A percentile compares a stretch with the other conserved stretches of the same genome.
phyloP scores from a whole-genome alignment of 2,888 invertebrate genomes.

The Dorcus parallelipipedus region DNA sequence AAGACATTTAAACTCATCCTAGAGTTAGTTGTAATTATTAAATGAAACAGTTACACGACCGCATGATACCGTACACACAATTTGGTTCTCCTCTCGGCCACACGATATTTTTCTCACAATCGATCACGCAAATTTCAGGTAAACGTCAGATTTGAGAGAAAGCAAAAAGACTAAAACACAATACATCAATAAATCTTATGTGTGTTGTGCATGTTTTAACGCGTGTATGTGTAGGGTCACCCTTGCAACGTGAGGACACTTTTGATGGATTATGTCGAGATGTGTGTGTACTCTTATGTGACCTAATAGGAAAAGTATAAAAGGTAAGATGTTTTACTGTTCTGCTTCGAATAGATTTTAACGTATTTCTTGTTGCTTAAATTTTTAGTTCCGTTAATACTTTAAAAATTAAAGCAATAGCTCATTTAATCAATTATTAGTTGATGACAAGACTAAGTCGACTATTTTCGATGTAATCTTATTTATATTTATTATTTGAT shows the following conservation, averaged over 20 bases:
- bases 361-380: background rate
- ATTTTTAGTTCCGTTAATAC: no score
- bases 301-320: slow-evolving; percentile 14
- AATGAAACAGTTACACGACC: slow-evolving; percentile 6
- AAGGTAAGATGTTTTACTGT: slow-evolving; percentile 19
- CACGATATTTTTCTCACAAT: slow-evolving; percentile 38
- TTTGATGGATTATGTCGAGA: slow-evolving; percentile 41
- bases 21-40: slow-evolving; percentile 1
- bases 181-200: slow-evolving; percentile 45
- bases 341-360: slow-evolving; percentile 5
- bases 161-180: slow-evolving; percentile 31
- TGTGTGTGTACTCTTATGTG: slow-evolving; percentile 21
- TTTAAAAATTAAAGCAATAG: no score
- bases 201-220: slow-evolving; percentile 42
- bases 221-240: slow-evolving; percentile 37
- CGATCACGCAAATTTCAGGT: slow-evolving; percentile 41
- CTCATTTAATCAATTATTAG: no score
- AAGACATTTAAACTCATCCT: slow-evolving; percentile 7
- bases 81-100: slow-evolving; percentile 3
- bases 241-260: slow-evolving; percentile 42
- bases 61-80: slow-evolving; percentile 1
- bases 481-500: no score
- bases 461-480: no score
- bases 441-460: no score
- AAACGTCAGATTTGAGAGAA: slow-evolving; percentile 32